Evolutionary conservation across 2,113 vertebrate species (phyloP).

Genomic region (Craseonycteris thonglongyai): DNA sequence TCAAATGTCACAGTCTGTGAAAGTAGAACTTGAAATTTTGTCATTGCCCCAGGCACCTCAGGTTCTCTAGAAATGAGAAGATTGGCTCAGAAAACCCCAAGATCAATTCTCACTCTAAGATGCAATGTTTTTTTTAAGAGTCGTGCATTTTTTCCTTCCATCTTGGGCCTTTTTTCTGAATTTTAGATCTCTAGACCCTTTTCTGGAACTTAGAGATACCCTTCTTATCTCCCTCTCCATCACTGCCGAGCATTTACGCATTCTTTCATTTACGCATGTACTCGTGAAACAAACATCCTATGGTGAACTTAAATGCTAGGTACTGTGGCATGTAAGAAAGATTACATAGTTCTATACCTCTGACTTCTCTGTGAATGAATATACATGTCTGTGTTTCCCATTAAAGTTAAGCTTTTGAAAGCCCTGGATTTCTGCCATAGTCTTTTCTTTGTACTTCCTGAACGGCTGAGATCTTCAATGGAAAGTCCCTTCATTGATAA

Average conservation of each 20-base stretch:
- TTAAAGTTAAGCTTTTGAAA: not conserved
- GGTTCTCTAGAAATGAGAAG: not conserved
- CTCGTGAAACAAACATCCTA: not conserved
- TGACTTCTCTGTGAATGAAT: not conserved
- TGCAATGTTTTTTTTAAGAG: not conserved
- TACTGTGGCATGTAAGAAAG: not conserved
- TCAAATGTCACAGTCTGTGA: not conserved
- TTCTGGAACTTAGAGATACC: not conserved
- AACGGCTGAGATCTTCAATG: not conserved
- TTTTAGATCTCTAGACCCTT: not conserved
- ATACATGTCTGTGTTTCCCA: not conserved
- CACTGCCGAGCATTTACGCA: not conserved
- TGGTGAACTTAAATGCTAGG: not conserved
- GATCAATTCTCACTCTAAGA: not conserved
- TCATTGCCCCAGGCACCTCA: not conserved
- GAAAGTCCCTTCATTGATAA: constrained; percentile 55
- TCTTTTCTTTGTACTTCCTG: constrained; percentile 28
- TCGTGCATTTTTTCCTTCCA: not conserved
- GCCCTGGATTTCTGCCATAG: not conserved
- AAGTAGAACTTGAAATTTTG: not conserved
- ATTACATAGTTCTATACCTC: not conserved
- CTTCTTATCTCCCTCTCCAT: not conserved
- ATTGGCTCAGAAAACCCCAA: not conserved
- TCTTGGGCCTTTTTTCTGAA: not conserved
- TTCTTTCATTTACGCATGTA: not conserved